Evolutionary conservation across 2,113 vertebrate genomes (phyloP), one percentile per base, ranked within the genome.

Genomic region (Apaloderma vittatum): DNA sequence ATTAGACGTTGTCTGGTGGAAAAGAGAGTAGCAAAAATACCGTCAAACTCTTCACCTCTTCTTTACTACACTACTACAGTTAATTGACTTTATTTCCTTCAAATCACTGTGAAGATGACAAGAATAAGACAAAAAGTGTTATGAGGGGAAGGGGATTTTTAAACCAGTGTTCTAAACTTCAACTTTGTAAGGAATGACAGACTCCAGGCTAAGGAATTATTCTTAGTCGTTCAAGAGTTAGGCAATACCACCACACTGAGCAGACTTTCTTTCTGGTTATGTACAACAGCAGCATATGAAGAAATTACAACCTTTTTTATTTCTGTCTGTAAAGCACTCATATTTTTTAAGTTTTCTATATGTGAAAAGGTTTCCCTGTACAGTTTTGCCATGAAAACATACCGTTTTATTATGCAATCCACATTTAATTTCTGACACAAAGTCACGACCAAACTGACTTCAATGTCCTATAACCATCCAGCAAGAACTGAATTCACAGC

Each of bases 401-500:
- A 18, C 17, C 22, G 11, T 12, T 48, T 16, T 51, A 46, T 54
- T 71, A n/a, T 16, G 20, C 12, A 11, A 45, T 27, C 32, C 14
- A 29, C 16, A 13, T 66, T 65, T 59, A 73, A 86, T 81, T 86
- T 85, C 58, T 71, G 22, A 62, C 11, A 78, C 72, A 72, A 89
- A 79, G 13, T 32, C 62, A 58, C 36, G 76, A 63, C 1, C 8
- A 78, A 49, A 73, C 15, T 54, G 30, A 55, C 29, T 51, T 57
- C 24, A 54, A 15, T 21, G 23, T 27, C 46, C 62, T 10, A 4
- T 54, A 23, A 29, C 12, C 65, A 9, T 58, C 51, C 6, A 37
- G 11, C 0, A 0, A 86, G 46, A 80, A 40, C n/a, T 29, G 17
- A 65, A 13, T 49, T 66, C 62, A 32, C 7, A 58, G 17, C 5